Conservation (phyloP, 2,888 invertebrate species). For the Eledona agricola region DNA sequence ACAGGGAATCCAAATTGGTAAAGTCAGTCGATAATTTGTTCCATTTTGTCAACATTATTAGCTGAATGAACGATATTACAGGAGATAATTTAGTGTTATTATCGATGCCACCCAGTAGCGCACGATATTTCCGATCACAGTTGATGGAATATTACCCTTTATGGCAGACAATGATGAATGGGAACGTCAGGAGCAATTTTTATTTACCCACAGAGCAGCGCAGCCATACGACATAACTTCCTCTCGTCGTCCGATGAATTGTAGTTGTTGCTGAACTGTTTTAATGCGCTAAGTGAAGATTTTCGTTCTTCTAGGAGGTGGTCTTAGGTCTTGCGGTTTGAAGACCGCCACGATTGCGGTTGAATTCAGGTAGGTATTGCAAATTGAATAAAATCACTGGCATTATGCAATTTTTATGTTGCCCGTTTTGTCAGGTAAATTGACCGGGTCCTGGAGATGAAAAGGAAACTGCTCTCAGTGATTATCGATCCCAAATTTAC, state of each 20-base stretch:
- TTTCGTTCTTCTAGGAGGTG: slow-evolving; percentile 12
- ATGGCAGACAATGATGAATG: slow-evolving; percentile 40
- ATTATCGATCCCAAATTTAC: too few species aligned
- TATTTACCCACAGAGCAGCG: background rate
- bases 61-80: slow-evolving; percentile 54
- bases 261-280: too few species aligned
- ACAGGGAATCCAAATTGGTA: slow-evolving; percentile 51
- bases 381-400: slow-evolving; percentile 18
- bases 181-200: slow-evolving; percentile 10
- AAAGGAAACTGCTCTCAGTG: too few species aligned
- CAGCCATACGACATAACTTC: too few species aligned
- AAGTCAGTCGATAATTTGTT: slow-evolving; percentile 52
- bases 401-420: slow-evolving; percentile 6
- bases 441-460: too few species aligned
- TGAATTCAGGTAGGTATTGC: slow-evolving; percentile 9
- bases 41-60: slow-evolving; percentile 54
- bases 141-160: slow-evolving; percentile 43
- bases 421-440: too few species aligned
- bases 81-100: slow-evolving; percentile 55
- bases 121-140: slow-evolving; percentile 52
- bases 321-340: slow-evolving; percentile 8
- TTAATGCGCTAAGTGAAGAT: too few species aligned
- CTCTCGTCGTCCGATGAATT: too few species aligned
- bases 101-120: slow-evolving; percentile 58
- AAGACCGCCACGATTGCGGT: slow-evolving; percentile 15